Evolutionary conservation across 2,113 vertebrate genomes (phyloP), one percentile per base, ranked within the genome.

Genomic region (Pachyramphus minor): DNA sequence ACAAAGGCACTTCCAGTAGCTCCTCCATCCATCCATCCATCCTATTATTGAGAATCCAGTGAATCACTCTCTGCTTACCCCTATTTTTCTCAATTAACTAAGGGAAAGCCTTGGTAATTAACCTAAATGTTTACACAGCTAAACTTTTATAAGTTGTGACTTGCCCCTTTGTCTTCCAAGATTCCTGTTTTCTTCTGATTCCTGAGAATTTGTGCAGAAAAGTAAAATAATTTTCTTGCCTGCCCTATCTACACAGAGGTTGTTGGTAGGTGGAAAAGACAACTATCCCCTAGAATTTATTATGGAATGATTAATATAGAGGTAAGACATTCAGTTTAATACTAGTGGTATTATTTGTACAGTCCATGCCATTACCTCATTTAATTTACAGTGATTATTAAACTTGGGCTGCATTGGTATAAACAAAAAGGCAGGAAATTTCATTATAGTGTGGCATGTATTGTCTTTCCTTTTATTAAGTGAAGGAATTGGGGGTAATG

Each of bases 321-420:
- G 33, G 42, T 55, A 84, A 89, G 59, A 30, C n/a, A 66, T 45
- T 52, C 68, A 20, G 42, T 85, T 85, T 76, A 90, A 90, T 83
- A 50, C 44, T 66, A 58, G 23, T 80, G n/a, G 24, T 76, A 69
- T 76, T 93, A 87, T 81, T 91, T 86, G 71, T 80, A 87, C 60
- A 63, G 62, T 69, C 67, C 67, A 33, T 71, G 56, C 73, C 84
- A 84, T 94, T 94, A 68, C 69, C 66, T 92, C 89, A 90, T 92
- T 94, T 94, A 94, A 95, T 96, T 96, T 89, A 75, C 78, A 77
- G 59, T 18, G 17, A 14, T 90, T 96, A 93, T 95, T 93, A 96
- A 97, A 94, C 72, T 73, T 71, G 31, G 56, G 49, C 66, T 82
- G 63, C 78, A 8, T 2, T 81, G 52, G 21, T 78, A 92, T 72